Percentiles rank a stretch among this genome's conserved stretches.
These are phyloP conservation scores for Taenaris catops DNA, from an alignment of 2,888 invertebrate species.

Conservation along the genomic window DNA sequence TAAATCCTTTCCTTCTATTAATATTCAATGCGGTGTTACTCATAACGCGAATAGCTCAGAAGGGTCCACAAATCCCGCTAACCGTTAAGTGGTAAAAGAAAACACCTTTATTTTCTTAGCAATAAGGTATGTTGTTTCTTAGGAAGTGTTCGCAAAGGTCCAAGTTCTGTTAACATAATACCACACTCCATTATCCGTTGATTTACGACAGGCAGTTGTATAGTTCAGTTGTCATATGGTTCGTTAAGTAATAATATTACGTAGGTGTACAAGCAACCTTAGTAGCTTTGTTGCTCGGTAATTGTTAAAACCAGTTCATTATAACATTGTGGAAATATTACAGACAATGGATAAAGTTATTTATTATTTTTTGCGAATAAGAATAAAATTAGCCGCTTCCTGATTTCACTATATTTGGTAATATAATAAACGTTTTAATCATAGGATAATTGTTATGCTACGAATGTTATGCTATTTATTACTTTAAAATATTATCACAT, in stretches of 20 bases:
- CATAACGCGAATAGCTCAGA: slow-evolving; percentile 29
- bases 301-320: slow-evolving; percentile 6
- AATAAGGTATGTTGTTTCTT: slow-evolving; percentile 23
- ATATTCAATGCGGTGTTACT: slow-evolving; percentile 37
- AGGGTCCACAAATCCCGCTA: slow-evolving; percentile 20
- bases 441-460: too few relatives aligned
- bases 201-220: slow-evolving; percentile 35
- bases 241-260: slow-evolving; percentile 26
- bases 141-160: slow-evolving; percentile 29
- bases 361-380: too few relatives aligned
- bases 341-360: too few relatives aligned
- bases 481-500: too few relatives aligned
- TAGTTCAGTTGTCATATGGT: slow-evolving; percentile 22
- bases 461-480: too few relatives aligned
- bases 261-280: slow-evolving; percentile 5
- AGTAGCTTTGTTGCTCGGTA: slow-evolving; percentile 1
- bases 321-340: neutral
- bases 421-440: too few relatives aligned
- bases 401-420: too few relatives aligned
- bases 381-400: too few relatives aligned
- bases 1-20: slow-evolving; percentile 25
- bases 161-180: slow-evolving; percentile 44
- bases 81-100: slow-evolving; percentile 17
- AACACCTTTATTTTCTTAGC: slow-evolving; percentile 24
- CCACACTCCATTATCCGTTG: slow-evolving; percentile 39